phyloP scores from a whole-genome alignment of 53 echinoderm and acorn worm genomes.

The Hippasteria phrygiana region DNA sequence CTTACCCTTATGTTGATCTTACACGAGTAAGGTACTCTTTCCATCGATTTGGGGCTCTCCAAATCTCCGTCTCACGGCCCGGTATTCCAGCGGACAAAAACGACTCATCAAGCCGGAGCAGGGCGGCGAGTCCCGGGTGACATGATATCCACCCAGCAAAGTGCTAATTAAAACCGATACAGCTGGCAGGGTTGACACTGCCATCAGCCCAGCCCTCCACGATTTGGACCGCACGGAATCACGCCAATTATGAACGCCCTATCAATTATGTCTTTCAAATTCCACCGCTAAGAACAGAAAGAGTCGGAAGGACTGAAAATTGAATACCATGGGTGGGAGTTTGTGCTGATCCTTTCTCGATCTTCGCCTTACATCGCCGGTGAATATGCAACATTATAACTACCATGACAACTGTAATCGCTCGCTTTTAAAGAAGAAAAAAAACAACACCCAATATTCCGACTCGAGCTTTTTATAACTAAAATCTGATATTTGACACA shows the following conservation, averaged over 20 bases:
- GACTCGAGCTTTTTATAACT: too few species aligned
- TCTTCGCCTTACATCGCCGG: too few species aligned
- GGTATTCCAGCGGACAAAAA: neutral
- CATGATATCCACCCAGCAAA: conserved; percentile 29
- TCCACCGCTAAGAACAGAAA: neutral
- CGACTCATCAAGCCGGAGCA: neutral
- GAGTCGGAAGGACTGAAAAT: too few species aligned
- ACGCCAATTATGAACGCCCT: neutral
- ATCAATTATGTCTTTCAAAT: conserved; percentile 41
- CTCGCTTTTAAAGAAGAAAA: too few species aligned
- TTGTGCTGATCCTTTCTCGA: too few species aligned
- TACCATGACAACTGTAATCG: too few species aligned
- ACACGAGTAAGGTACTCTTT: conserved; percentile 49
- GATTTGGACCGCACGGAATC: conserved; percentile 12
- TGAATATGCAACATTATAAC: too few species aligned
- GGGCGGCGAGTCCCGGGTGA: conserved; percentile 9
- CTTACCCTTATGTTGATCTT: conserved; percentile 43
- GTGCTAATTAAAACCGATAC: conserved; percentile 65
- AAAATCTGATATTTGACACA: too few species aligned
- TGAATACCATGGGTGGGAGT: too few species aligned
- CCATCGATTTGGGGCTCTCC: conserved; percentile 50
- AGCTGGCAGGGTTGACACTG: conserved; percentile 40
- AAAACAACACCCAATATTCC: too few species aligned
- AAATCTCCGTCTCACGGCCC: conserved; percentile 4
- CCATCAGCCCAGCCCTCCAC: neutral